Conservation (phyloP, 2,113 vertebrate species). For the Lampris incognitus region DNA sequence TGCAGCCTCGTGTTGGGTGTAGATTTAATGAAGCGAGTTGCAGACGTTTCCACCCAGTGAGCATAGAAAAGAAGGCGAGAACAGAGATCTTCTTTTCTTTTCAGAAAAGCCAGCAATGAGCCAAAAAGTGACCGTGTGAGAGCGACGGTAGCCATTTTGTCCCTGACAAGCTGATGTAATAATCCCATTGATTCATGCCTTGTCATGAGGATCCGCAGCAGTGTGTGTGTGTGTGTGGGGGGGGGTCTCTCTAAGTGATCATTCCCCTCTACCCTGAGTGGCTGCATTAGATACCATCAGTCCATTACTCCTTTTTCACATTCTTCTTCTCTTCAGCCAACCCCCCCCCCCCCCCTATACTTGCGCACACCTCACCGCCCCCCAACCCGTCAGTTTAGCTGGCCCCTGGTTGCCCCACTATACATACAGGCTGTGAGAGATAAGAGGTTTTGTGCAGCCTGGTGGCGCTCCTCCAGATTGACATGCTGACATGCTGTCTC, state of each 20-base stretch:
- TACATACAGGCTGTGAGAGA: constrained; percentile 51
- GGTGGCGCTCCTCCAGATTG: constrained; percentile 35
- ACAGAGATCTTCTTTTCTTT: too few species aligned
- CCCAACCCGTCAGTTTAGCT: not conserved
- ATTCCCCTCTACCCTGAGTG: constrained; percentile 32
- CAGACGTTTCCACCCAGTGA: not conserved
- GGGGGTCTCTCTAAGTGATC: constrained; percentile 62
- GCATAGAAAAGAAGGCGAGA: not conserved
- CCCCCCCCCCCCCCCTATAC: constrained; percentile 28
- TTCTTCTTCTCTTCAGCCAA: constrained; percentile 27
- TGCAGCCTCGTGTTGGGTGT: constrained; percentile 13
- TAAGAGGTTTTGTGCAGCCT: constrained; percentile 49
- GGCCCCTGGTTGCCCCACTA: too few species aligned
- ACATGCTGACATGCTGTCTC: constrained; percentile 59
- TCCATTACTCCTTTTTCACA: constrained; percentile 2
- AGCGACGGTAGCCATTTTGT: constrained; percentile 36
- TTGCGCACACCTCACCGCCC: not conserved
- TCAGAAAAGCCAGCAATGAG: too few species aligned
- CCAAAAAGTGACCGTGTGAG: not conserved
- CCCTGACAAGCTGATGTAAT: constrained; percentile 29
- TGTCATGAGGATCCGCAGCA: constrained; percentile 20
- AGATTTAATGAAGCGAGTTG: constrained; percentile 33
- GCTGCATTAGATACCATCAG: constrained; percentile 59
- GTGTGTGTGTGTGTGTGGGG: not conserved
- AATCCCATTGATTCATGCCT: constrained; percentile 29